These are phyloP conservation scores for Tachuris rubrigastra DNA, from an alignment of 2,113 vertebrate genomes.

Conservation along the genomic window DNA sequence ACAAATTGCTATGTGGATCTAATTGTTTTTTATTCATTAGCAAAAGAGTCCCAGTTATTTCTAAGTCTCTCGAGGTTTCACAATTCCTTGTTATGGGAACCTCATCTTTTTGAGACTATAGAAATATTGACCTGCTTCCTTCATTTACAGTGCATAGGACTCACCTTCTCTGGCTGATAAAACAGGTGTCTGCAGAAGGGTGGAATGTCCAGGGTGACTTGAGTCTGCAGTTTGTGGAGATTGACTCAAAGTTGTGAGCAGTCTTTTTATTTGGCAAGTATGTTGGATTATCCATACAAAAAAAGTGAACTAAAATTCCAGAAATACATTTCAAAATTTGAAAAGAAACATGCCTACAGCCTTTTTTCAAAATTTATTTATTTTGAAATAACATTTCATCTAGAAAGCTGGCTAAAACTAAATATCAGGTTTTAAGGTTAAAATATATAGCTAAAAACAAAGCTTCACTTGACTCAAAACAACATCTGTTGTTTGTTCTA, in stretches of 20 bases:
- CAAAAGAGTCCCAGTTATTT: not conserved
- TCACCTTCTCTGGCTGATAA: not conserved
- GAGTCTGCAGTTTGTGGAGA: not conserved
- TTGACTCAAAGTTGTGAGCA: not conserved
- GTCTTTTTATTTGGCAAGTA: not conserved
- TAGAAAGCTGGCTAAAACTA: not conserved
- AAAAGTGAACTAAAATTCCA: not conserved
- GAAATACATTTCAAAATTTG: not conserved
- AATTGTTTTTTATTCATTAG: not conserved
- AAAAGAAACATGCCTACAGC: not conserved
- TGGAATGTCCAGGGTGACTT: not conserved
- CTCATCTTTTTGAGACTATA: not conserved
- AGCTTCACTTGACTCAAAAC: slow-evolving; percentile 13
- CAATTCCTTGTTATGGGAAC: not conserved
- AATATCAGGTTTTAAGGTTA: not conserved
- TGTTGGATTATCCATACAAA: not conserved
- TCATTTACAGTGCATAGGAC: not conserved
- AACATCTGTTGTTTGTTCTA: slow-evolving; percentile 46
- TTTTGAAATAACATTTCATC: not conserved
- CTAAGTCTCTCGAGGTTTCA: not conserved
- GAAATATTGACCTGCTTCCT: not conserved
- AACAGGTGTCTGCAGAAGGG: not conserved
- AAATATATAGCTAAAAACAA: not conserved
- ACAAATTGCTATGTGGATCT: not conserved
- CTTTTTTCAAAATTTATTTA: not conserved